phyloP scores from a whole-genome alignment of 2,888 invertebrate genomes.

The Chromoteleia sp. region DNA sequence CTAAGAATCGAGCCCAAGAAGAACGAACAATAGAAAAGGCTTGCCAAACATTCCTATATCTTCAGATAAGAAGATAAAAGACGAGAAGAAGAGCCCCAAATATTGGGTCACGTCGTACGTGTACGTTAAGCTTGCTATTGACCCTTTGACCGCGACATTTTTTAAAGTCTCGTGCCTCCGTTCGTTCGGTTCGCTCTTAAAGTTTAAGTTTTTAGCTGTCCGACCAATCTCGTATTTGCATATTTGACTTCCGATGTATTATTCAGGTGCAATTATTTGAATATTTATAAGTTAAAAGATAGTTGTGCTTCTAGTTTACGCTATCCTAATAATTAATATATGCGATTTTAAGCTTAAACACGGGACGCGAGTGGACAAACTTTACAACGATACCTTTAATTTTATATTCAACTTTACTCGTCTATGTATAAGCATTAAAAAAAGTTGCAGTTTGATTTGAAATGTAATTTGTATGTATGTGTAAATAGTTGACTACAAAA shows the following conservation, averaged over 20 bases:
- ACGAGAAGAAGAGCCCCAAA: slow-evolving; percentile 25
- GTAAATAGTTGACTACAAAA: too few species aligned
- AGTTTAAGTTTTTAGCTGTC: slow-evolving; percentile 28
- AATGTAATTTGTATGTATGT: too few species aligned
- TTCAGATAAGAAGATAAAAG: slow-evolving; percentile 56
- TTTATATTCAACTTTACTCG: too few species aligned
- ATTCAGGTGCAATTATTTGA: slow-evolving; percentile 20
- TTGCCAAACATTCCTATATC: slow-evolving; percentile 40
- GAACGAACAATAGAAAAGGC: slow-evolving; percentile 42
- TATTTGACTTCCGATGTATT: slow-evolving; percentile 34
- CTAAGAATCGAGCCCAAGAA: slow-evolving; percentile 24
- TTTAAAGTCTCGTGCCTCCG: slow-evolving; percentile 1
- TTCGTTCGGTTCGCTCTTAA: background rate
- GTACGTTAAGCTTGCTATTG: slow-evolving; percentile 43
- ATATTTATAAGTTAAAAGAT: slow-evolving; percentile 41
- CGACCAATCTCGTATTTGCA: slow-evolving; percentile 38
- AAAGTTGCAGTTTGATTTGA: too few species aligned
- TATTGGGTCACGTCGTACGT: slow-evolving; percentile 47
- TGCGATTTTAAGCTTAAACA: slow-evolving; percentile 4
- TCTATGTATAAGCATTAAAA: too few species aligned
- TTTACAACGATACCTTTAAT: too few species aligned
- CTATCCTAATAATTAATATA: slow-evolving; percentile 24
- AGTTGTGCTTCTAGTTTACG: slow-evolving; percentile 25
- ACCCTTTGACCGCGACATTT: slow-evolving; percentile 55
- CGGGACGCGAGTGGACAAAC: too few species aligned